A percentile compares a stretch with the other conserved stretches of the same genome.
These are phyloP conservation scores for Callipepla californica DNA, from an alignment of 2,113 vertebrate species.

Conservation along the genomic window DNA sequence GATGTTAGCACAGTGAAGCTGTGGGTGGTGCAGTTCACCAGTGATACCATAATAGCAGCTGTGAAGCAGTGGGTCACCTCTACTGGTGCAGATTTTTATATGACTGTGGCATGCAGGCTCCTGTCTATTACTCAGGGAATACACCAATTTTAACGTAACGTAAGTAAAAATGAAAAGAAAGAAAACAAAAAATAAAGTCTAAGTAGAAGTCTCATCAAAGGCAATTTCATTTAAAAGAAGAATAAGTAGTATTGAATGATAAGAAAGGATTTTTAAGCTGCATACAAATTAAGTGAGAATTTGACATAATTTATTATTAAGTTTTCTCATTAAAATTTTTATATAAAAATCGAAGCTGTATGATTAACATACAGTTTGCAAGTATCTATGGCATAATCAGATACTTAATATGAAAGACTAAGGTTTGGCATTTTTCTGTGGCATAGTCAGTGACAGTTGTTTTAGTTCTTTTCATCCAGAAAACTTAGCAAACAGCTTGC, in stretches of 20 bases:
- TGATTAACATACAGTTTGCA: background rate
- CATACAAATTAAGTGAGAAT: background rate
- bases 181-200: background rate
- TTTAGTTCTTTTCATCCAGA: background rate
- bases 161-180: background rate
- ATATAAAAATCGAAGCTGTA: slow-evolving; percentile 12
- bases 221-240: background rate
- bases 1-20: no score
- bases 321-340: background rate
- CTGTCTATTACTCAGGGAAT: background rate
- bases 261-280: background rate
- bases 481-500: slow-evolving; percentile 49
- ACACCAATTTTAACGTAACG: background rate
- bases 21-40: no score
- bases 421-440: slow-evolving; percentile 48
- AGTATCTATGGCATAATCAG: slow-evolving; percentile 1
- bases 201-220: background rate
- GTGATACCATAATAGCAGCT: no score
- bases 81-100: no score
- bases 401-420: slow-evolving; percentile 40
- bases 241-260: background rate
- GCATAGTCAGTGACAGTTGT: background rate
- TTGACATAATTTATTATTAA: slow-evolving; percentile 44
- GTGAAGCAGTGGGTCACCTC: no score
- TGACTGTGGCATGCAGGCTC: no score